phyloP scores from a whole-genome alignment of 2,113 vertebrate species.

The Cyprinodon variegatus region DNA sequence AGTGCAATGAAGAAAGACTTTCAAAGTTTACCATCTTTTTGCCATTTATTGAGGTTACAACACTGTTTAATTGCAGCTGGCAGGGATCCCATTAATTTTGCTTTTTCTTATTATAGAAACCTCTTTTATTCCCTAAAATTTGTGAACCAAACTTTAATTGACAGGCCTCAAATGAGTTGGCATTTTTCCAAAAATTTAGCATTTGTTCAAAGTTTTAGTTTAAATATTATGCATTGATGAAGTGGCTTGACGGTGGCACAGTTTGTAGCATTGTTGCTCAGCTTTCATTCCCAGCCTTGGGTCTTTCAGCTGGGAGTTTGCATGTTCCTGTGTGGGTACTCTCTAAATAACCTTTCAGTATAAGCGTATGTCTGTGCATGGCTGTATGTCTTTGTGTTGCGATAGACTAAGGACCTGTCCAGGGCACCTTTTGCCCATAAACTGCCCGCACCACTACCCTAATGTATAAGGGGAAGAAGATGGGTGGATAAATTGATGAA shows the following conservation, averaged over 20 bases:
- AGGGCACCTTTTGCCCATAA: too few species aligned
- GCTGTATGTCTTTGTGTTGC: too few species aligned
- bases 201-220: conserved; percentile 57
- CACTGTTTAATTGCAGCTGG: conserved; percentile 1
- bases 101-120: conserved; percentile 49
- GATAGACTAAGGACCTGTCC: too few species aligned
- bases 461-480: too few species aligned
- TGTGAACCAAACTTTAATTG: conserved; percentile 37
- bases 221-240: conserved; percentile 65
- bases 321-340: too few species aligned
- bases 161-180: conserved; percentile 39
- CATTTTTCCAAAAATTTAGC: conserved; percentile 47
- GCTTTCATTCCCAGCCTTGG: too few species aligned
- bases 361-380: too few species aligned
- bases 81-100: conserved; percentile 41
- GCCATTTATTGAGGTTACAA: not conserved
- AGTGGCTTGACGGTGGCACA: conserved; percentile 6
- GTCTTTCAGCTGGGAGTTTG: too few species aligned
- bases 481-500: too few species aligned
- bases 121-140: conserved; percentile 52
- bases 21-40: not conserved
- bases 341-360: too few species aligned
- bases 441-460: too few species aligned
- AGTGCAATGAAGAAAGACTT: conserved; percentile 22
- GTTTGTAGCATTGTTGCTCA: too few species aligned